These are phyloP conservation scores for Mormyrops attenuatus DNA, from an alignment of 2,797 vertebrate species.

Conservation along the genomic window DNA sequence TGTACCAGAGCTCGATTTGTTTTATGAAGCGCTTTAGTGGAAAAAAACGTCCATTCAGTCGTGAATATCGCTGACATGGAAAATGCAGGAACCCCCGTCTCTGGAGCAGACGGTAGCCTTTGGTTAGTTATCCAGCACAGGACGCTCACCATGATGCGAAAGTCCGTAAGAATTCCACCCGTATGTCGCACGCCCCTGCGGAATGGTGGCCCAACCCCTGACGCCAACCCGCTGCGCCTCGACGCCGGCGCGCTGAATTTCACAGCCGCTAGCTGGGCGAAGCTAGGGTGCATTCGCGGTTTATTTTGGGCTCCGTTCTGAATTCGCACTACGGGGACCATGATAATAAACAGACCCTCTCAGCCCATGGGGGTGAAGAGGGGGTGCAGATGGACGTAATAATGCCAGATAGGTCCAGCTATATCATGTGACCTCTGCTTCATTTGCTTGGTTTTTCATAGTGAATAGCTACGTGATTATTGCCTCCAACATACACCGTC, in stretches of 20 bases:
- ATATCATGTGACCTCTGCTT: background rate
- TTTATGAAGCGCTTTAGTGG: background rate
- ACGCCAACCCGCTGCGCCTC: slow-evolving; percentile 3
- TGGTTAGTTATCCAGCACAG: background rate
- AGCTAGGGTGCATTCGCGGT: slow-evolving; percentile 32
- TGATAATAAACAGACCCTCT: slow-evolving; percentile 43
- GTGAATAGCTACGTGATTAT: background rate
- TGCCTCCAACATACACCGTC: background rate
- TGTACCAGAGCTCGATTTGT: background rate
- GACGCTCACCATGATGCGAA: background rate
- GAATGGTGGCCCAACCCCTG: background rate
- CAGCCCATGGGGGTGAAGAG: slow-evolving; percentile 36
- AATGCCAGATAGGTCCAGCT: slow-evolving; percentile 34
- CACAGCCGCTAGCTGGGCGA: slow-evolving; percentile 29
- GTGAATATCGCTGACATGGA: background rate
- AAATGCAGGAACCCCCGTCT: background rate
- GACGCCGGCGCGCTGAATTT: slow-evolving; percentile 47
- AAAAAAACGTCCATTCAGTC: background rate
- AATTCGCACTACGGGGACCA: slow-evolving; percentile 40
- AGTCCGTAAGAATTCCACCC: slow-evolving; percentile 28
- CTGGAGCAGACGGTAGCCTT: background rate
- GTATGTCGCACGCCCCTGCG: slow-evolving; percentile 5
- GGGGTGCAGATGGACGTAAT: slow-evolving; percentile 44
- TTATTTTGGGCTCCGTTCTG: slow-evolving; percentile 53
- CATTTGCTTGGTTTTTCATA: background rate